Conservation (phyloP, 2,113 vertebrate genomes). For the Ptilonorhynchus violaceus region DNA sequence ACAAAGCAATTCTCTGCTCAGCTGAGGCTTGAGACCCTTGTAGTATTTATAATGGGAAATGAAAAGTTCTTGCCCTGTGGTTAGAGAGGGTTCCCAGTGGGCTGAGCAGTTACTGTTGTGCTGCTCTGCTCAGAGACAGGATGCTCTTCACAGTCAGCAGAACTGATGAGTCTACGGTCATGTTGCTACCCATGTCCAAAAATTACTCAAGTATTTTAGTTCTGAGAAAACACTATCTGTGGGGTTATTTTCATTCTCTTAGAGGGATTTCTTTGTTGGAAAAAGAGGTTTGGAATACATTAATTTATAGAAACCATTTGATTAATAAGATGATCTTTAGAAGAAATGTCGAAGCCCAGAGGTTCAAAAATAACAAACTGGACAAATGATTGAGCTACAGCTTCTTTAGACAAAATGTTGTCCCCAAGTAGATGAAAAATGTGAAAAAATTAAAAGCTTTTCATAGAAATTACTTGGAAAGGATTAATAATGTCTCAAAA, state of each 20-base stretch:
- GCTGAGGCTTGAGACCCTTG: not conserved
- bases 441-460: not conserved
- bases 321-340: not conserved
- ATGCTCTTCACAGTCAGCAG: not conserved
- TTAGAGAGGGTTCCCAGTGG: not conserved
- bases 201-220: not conserved
- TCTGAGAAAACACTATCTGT: not conserved
- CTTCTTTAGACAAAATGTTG: not conserved
- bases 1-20: not conserved
- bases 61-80: not conserved
- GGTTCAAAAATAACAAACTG: not conserved
- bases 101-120: not conserved
- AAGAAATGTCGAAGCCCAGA: not conserved
- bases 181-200: accelerated
- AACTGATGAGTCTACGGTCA: accelerated
- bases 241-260: not conserved
- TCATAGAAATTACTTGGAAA: not conserved
- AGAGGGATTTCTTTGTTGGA: not conserved
- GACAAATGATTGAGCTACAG: not conserved
- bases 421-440: not conserved
- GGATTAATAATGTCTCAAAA: not conserved
- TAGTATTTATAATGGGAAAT: not conserved
- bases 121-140: not conserved
- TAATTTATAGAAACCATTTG: not conserved
- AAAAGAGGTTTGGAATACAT: not conserved